Evolutionary conservation across 2,797 vertebrate species (phyloP), one percentile per base, ranked within the genome.

Genomic region (Gymnodraco acuticeps): DNA sequence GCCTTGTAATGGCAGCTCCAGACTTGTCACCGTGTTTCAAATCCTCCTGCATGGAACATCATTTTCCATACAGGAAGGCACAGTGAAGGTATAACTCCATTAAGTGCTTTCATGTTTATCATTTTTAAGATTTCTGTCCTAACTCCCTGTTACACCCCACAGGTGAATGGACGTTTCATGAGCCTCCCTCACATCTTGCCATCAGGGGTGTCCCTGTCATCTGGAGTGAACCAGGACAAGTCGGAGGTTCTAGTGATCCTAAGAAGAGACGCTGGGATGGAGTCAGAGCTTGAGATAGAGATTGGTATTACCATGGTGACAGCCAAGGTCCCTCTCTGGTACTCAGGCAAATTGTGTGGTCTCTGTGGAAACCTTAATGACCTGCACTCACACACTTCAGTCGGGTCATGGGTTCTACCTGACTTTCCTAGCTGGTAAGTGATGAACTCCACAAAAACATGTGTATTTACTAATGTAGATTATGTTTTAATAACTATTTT

Each of bases 361-460:
- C 43, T 87, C 11, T 89, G 76, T 75, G 75, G 77, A 70, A 85
- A 88, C 64, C 45, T 73, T 19, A 75, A 79, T 53, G 80, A 78
- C 17, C 33, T 66, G 6, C 16, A 54, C 33, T 67, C 48, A 3
- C 51, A 67, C 33, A 23, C 3, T 41, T 81, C 72, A 46, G 62
- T 70, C 17, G 31, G 19, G 9, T 70, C 73, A n/a, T 84, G 82
- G 65, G n/a, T 82, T 60, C 63, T 76, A 3, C 20, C n/a, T 10
- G 48, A 79, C n/a, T 70, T 76, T 47, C 53, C 59, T 53, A 64
- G 69, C 59, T 77, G 69, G 75, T 83, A 59, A 70, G 67, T 69
- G 19, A 50, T 52, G 4, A 15, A 51, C 27, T 59, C 10, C 5
- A 38, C 42, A 31, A 6, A 38, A 38, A 7, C 6, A 7, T 38